phyloP scores from a whole-genome alignment of 2,888 invertebrate genomes.

The Spodoptera littoralis region DNA sequence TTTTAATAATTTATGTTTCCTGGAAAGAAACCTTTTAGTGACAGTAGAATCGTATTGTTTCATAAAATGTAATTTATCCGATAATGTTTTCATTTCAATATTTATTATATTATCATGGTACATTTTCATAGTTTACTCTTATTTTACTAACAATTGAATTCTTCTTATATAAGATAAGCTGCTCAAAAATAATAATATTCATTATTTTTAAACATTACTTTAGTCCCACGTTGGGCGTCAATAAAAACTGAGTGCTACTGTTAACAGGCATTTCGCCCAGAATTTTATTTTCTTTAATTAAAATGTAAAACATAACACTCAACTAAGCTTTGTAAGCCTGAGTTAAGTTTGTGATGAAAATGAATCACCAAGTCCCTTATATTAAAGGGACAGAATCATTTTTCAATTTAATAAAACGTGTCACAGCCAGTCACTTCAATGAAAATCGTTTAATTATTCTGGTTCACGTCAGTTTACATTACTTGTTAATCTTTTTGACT shows the following conservation, averaged over 20 bases:
- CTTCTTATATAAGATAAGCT: neutral
- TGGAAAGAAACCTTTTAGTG: too few relatives aligned
- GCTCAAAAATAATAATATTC: conserved; percentile 19
- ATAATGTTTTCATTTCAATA: too few relatives aligned
- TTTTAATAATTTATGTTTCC: too few relatives aligned
- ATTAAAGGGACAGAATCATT: conserved; percentile 38
- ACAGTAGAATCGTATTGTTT: too few relatives aligned
- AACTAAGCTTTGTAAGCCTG: conserved; percentile 32
- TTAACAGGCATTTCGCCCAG: conserved; percentile 12
- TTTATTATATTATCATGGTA: too few relatives aligned
- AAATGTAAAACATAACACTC: conserved; percentile 38
- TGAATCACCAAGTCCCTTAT: conserved; percentile 25
- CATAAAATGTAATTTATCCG: too few relatives aligned
- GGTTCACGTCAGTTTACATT: conserved; percentile 20
- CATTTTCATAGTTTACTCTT: too few relatives aligned
- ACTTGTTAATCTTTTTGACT: conserved; percentile 27
- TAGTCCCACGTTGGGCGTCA: conserved; percentile 30
- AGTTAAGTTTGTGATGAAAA: conserved; percentile 47
- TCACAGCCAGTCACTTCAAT: conserved; percentile 35
- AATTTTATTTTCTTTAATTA: conserved; percentile 43
- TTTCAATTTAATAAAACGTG: conserved; percentile 47
- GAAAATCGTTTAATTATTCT: conserved; percentile 39
- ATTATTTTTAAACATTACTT: conserved; percentile 25
- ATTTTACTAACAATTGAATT: too few relatives aligned
- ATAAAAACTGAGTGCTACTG: conserved; percentile 19